Base-by-base conservation (phyloP, 2,797 vertebrate genomes). In the Morus bassanus region DNA sequence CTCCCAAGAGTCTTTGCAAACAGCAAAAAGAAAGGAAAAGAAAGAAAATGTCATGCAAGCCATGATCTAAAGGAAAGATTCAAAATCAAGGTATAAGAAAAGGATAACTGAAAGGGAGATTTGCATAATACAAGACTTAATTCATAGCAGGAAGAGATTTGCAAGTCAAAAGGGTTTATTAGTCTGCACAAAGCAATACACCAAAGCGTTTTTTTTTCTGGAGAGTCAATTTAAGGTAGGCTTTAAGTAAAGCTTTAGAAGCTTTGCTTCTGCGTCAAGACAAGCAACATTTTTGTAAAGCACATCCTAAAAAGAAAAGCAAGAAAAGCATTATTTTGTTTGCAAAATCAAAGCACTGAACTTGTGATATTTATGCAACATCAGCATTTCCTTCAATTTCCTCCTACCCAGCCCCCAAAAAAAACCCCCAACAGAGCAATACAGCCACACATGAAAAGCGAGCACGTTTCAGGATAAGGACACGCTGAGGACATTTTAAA, bases 1-100 rank as follows among this genome's bases (percentile, higher is more conserved):
- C 98, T 99, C 99, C 98, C 99, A 99, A 98, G 98, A 99, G 98
- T 98, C 98, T 99, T 99, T 99, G 98, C 98, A 98, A 98, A 98
- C 96, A 96, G 98, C 97, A 98, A 98, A 98, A 98, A 96, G 97
- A 98, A 98, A 98, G 97, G 98, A 98, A 98, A 98, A 98, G 97
- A 98, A 98, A 98, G 97, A 97, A 97, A 98, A 98, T 93, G 98
- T 98, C 98, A 99, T 99, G 98, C 98, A 98, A 98, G 98, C 97
- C 88, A 85, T 97, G 97, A 95, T 94, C 91, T 72, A 97, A 98
- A 97, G 98, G 96, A 96, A 97, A 97, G 96, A 87, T 84, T 96
- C 65, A 95, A 96, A 96, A 93, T 94, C 93, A 97, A 97, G 95
- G 83, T 86, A 76, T 85, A 94, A 96, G 96, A 94, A 93, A 96